Base-by-base conservation (phyloP, 2,113 vertebrate species). In the Gallinago jamesoni region DNA sequence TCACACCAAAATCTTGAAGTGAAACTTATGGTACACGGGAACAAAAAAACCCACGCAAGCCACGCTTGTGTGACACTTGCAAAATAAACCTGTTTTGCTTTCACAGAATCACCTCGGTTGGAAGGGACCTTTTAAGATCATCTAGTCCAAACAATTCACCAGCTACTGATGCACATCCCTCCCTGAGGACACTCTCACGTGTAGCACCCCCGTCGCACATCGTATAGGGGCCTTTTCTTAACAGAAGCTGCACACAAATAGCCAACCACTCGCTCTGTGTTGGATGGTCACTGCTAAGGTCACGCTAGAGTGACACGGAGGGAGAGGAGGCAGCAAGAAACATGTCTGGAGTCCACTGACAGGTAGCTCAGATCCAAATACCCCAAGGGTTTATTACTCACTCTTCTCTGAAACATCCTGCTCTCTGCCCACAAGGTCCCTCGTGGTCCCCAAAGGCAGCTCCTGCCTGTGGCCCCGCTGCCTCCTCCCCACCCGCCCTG, bases 181-280 rank as follows among this genome's bases (percentile, higher is more conserved):
- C 12, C 41, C 48, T 12, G 47, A 50, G 43, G 59, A 50, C 31
- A 17, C 1, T 0, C 23, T 60, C 52, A 48, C 13, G 1, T 30
- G 73, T 28, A 73, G 79, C 73, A 59, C 20, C 35, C 17, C 8
- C 3, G 0, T 13, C 12, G 5, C 43, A 18, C 21, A 1, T 2
- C 10, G 23, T 9, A 7, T 4, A 12, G 4, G 9, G 15, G 33
- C 5, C 8, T 15, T 9, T 62, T 68, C 41, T 31, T 37, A 24
- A 31, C 22, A 60, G 50, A 80, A 79, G 22, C 0, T 0, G 1
- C 2, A 3, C 7, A 20, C 8, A 35, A 82, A 41, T 6, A 48
- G 52, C 20, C 2, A 1, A 9, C n/a, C 11, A 4, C 41, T 83
- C 1, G 0, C 66, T 21, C 57, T 50, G 30, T 80, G 70, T 62